Percentiles rank a stretch among this genome's conserved stretches.
Conservation (phyloP, 2,888 invertebrate species). For the Anthophora plumipes region DNA sequence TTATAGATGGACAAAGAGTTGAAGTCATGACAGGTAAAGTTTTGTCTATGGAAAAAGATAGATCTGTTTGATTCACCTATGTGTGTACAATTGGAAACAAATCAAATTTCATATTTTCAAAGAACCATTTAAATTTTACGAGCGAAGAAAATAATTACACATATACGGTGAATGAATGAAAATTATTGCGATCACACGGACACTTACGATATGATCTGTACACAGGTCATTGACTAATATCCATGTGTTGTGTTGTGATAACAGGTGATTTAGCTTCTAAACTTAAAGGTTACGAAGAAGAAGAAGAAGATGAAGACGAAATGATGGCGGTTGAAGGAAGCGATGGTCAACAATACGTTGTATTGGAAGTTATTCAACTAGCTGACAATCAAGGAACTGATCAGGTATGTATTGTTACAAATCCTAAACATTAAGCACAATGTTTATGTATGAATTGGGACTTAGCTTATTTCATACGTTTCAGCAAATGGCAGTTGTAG, state of each 20-base stretch:
- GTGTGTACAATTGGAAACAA: constrained; percentile 20
- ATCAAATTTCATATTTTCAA: not conserved
- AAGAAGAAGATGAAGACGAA: constrained; percentile 86
- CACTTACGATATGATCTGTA: constrained; percentile 81
- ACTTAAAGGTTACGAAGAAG: constrained; percentile 84
- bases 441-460: not conserved
- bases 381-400: constrained; percentile 89
- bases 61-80: constrained; percentile 32
- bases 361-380: constrained; percentile 94
- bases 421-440: not conserved
- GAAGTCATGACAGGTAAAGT: constrained; percentile 83
- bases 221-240: constrained; percentile 82
- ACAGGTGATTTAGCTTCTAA: constrained; percentile 82
- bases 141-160: constrained; percentile 19
- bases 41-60: not conserved
- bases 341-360: constrained; percentile 94
- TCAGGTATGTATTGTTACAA: constrained; percentile 82
- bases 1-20: constrained; percentile 86
- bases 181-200: constrained; percentile 58
- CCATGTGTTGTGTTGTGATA: constrained; percentile 74
- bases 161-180: constrained; percentile 36
- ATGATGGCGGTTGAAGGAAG: constrained; percentile 89
- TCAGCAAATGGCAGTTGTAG: constrained; percentile 84
- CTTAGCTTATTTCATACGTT: constrained; percentile 6
- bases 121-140: not conserved